Evolutionary conservation across 2,113 vertebrate species (phyloP).

Genomic region (Myiozetetes cayanensis): DNA sequence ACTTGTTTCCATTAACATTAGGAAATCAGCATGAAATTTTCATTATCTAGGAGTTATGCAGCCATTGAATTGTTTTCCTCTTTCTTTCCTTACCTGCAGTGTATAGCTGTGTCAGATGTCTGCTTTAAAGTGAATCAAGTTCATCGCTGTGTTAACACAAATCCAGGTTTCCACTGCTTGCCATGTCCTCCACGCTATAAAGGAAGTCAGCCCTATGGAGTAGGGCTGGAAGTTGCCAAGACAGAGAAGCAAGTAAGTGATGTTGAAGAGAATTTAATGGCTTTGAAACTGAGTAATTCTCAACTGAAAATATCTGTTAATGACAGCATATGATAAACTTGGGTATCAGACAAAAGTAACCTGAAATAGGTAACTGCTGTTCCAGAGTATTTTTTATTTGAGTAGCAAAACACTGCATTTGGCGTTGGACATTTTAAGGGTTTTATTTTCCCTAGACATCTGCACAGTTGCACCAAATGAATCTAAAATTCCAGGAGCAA

Average conservation of each 20-base stretch:
- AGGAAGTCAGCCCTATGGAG: conserved; percentile 90
- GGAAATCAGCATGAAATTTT: neutral
- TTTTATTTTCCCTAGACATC: neutral
- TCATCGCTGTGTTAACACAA: conserved; percentile 90
- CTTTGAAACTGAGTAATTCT: neutral
- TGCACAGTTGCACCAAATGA: neutral
- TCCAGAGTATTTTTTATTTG: neutral
- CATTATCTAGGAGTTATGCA: neutral
- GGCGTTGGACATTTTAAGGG: neutral
- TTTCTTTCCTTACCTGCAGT: conserved; percentile 72
- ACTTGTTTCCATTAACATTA: neutral
- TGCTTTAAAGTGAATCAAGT: conserved; percentile 85
- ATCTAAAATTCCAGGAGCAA: neutral
- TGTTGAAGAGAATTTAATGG: neutral
- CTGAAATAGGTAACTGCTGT: neutral
- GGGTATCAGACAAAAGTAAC: neutral
- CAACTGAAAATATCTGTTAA: neutral
- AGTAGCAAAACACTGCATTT: neutral
- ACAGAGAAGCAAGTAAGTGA: conserved; percentile 88
- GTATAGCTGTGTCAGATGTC: conserved; percentile 87
- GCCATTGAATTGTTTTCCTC: neutral
- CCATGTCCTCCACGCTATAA: conserved; percentile 93
- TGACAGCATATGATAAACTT: neutral
- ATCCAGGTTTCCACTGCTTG: conserved; percentile 94
- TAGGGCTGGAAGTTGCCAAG: conserved; percentile 87